These are phyloP conservation scores for Danio aesculapii DNA, from an alignment of 2,797 vertebrate genomes.

Conservation along the genomic window DNA sequence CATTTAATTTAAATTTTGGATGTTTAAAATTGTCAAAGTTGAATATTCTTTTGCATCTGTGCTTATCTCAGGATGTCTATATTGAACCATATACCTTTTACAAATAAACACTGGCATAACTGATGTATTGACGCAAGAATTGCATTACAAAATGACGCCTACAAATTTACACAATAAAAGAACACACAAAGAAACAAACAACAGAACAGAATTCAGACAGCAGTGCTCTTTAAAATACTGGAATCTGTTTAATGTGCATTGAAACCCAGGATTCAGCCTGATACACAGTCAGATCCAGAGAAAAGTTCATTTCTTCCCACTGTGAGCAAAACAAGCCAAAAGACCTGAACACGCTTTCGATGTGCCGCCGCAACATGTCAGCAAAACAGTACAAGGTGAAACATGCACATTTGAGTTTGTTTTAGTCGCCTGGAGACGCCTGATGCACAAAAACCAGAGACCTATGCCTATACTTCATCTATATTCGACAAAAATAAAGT, in stretches of 20 bases:
- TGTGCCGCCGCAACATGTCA: slow-evolving; percentile 51
- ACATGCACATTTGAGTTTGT: slow-evolving; percentile 33
- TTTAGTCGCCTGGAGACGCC: slow-evolving; percentile 52
- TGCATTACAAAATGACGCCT: no score
- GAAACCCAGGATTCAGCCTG: slow-evolving; percentile 78
- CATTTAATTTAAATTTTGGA: no score
- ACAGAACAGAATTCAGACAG: slow-evolving; percentile 26
- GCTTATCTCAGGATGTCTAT: no score
- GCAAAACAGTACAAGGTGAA: slow-evolving; percentile 54
- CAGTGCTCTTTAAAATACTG: slow-evolving; percentile 78
- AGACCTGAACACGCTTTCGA: slow-evolving; percentile 38
- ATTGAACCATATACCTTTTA: no score
- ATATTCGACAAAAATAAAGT: slow-evolving; percentile 67
- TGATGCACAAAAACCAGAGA: slow-evolving; percentile 47
- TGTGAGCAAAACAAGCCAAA: slow-evolving; percentile 9
- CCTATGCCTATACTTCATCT: slow-evolving; percentile 39
- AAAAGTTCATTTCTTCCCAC: slow-evolving; percentile 32
- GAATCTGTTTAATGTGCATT: slow-evolving; percentile 80
- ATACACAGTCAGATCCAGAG: slow-evolving; percentile 69
- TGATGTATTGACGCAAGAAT: no score
- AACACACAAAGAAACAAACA: slow-evolving; percentile 1
- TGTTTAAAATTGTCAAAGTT: no score
- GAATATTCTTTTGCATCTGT: no score
- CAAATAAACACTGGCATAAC: no score
- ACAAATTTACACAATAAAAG: no score